Evolutionary conservation across 1,140 invertebrate genomes (phyloP).

Genomic region (Drosophila sulfurigaster): DNA sequence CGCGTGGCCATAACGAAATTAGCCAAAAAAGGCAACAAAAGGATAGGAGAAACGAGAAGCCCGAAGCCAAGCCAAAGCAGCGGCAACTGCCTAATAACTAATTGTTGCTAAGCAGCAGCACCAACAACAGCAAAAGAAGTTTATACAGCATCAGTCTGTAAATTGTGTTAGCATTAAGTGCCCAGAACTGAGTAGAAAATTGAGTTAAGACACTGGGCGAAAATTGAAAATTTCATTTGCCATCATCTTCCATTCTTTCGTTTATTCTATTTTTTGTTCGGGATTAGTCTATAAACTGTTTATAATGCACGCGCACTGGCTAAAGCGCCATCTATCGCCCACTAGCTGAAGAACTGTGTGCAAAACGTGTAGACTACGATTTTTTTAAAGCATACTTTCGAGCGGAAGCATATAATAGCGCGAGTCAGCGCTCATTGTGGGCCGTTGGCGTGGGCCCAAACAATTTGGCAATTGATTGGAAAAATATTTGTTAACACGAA

Average conservation of each 20-base stretch:
- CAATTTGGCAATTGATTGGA: slow-evolving; percentile 76
- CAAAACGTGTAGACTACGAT: not conserved
- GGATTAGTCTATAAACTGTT: slow-evolving; percentile 48
- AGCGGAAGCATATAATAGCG: slow-evolving; percentile 42
- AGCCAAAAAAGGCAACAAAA: slow-evolving; percentile 4
- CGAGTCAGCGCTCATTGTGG: slow-evolving; percentile 12
- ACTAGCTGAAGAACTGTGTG: not conserved
- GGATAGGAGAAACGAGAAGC: too few relatives aligned
- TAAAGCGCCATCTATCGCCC: slow-evolving; percentile 14
- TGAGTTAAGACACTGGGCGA: slow-evolving; percentile 37
- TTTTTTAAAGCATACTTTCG: slow-evolving; percentile 47
- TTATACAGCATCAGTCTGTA: slow-evolving; percentile 1
- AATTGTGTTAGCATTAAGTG: slow-evolving; percentile 58
- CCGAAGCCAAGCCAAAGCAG: not conserved
- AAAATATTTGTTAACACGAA: slow-evolving; percentile 76
- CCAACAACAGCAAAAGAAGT: not conserved
- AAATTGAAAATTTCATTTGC: slow-evolving; percentile 49
- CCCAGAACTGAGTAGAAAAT: slow-evolving; percentile 50
- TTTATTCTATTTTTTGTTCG: not conserved
- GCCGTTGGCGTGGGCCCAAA: slow-evolving; percentile 12
- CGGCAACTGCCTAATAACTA: slow-evolving; percentile 36
- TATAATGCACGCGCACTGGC: slow-evolving; percentile 33
- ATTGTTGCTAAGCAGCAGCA: slow-evolving; percentile 44
- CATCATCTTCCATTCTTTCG: not conserved
- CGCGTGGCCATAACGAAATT: slow-evolving; percentile 54